Percentiles rank a stretch among this genome's conserved stretches.
Evolutionary conservation across 2,113 vertebrate species (phyloP).

Genomic region (Leucoraja erinaceus): DNA sequence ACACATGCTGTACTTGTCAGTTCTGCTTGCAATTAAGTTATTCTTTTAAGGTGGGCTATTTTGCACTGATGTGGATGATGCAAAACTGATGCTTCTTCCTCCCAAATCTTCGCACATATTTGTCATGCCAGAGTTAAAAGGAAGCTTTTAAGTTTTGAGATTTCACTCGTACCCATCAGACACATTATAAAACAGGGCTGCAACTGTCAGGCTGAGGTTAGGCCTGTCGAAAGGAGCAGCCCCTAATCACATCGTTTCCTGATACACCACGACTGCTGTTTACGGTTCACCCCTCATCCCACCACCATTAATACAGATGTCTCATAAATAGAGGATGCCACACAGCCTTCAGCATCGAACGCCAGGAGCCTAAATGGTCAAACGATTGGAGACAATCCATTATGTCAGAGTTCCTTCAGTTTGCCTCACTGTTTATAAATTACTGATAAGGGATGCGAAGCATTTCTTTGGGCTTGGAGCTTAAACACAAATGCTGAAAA

Average conservation of each 20-base stretch:
- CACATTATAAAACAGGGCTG: neutral
- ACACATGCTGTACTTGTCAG: neutral
- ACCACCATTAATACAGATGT: neutral
- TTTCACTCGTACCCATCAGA: neutral
- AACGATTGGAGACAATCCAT: neutral
- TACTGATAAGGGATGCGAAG: neutral
- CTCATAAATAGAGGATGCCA: neutral
- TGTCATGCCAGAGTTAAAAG: neutral
- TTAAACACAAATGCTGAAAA: neutral
- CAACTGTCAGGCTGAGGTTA: neutral
- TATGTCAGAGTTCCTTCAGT: neutral
- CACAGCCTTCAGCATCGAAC: neutral
- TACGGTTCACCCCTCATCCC: neutral
- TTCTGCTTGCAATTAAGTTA: neutral
- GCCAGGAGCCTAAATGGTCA: neutral
- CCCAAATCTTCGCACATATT: neutral
- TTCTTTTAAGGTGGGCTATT: neutral
- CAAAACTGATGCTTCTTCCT: neutral
- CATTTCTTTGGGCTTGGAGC: neutral
- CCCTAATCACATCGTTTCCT: neutral
- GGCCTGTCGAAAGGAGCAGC: neutral
- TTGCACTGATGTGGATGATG: neutral
- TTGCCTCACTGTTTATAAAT: slow-evolving; percentile 8
- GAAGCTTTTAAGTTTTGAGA: neutral
- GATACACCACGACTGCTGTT: neutral